phyloP scores from a whole-genome alignment of 2,888 invertebrate species.

The Amiota minor region DNA sequence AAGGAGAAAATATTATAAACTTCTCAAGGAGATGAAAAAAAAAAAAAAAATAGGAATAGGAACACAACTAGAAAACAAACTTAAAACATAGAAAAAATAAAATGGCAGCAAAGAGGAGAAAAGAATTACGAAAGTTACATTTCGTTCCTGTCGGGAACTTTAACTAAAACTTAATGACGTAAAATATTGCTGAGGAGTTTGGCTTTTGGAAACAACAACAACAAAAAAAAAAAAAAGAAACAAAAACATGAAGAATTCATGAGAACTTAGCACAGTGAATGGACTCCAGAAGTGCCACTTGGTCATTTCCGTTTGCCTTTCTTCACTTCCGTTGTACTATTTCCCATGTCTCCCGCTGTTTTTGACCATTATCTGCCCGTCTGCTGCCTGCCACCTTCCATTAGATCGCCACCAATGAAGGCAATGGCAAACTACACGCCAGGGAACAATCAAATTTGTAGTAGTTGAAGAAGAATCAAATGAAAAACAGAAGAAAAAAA shows the following conservation, averaged over 20 bases:
- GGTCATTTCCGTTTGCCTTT: constrained; percentile 48
- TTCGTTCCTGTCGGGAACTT: constrained; percentile 36
- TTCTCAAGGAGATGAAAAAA: neutral
- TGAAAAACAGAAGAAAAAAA: constrained; percentile 33
- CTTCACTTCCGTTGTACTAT: neutral
- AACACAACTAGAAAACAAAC: neutral
- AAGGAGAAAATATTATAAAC: neutral
- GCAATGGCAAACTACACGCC: constrained; percentile 56
- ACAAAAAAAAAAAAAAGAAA: constrained; percentile 15
- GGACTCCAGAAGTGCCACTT: constrained; percentile 50
- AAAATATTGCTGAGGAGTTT: constrained; percentile 54
- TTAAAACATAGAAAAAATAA: too few species aligned
- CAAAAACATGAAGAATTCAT: neutral
- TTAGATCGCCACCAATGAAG: neutral
- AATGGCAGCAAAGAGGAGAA: neutral
- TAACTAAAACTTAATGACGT: constrained; percentile 58
- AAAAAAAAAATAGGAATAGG: neutral
- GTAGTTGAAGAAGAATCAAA: constrained; percentile 32
- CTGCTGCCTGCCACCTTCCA: too few species aligned
- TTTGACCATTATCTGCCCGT: too few species aligned
- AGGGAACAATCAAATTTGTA: constrained; percentile 56
- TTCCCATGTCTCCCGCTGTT: neutral
- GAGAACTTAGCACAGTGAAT: constrained; percentile 39
- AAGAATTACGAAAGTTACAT: neutral
- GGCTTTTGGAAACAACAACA: too few species aligned